Base-by-base conservation (phyloP, 2,797 vertebrate genomes). In the Uromys caudimaculatus region DNA sequence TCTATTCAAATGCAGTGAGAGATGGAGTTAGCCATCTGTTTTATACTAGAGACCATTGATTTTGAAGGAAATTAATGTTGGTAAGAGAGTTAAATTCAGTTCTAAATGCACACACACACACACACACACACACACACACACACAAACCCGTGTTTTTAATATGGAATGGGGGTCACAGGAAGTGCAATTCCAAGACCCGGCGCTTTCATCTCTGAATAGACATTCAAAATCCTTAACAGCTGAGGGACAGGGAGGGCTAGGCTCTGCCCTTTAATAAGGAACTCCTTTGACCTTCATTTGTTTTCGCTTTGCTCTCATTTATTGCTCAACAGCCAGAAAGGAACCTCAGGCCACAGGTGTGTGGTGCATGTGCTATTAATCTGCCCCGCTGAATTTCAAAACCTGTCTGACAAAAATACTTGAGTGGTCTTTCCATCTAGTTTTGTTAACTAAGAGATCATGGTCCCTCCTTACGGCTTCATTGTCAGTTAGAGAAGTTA, bases 401-500 rank as follows among this genome's bases (percentile, higher is more conserved):
- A 82, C 77, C 56, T 85, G 12, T n/a, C 77, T 50, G 2, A 94
- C 44, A 24, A 88, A 29, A 81, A 60, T 29, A 84, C 32, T 16
- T 52, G 9, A 86, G 29, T 52, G 47, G 12, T 86, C 47, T n/a
- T 86, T 84, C 60, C 38, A 47, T 90, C 50, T 81, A 94, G 60
- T 89, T 78, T 94, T 81, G 87, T 64, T 87, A 97, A 60, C 60
- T 89, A 62, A 82, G 90, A 82, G 78, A 89, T 84, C 35, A 64
- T 75, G 52, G 27, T 13, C 94, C 78, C 56, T 76, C 5, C 29
- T 73, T 41, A 73, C 0, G 91, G 6, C 41, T 78, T 78, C 60
- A n/a, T 69, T 92, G 97, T 92, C 67, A 93, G 38, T 75, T 82
- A 85, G 86, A 24, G 83, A 92, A 94, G 75, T 27, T 44, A 96